These are phyloP conservation scores for Harpalus rufipes DNA, from an alignment of 2,888 invertebrate genomes.

Conservation along the genomic window DNA sequence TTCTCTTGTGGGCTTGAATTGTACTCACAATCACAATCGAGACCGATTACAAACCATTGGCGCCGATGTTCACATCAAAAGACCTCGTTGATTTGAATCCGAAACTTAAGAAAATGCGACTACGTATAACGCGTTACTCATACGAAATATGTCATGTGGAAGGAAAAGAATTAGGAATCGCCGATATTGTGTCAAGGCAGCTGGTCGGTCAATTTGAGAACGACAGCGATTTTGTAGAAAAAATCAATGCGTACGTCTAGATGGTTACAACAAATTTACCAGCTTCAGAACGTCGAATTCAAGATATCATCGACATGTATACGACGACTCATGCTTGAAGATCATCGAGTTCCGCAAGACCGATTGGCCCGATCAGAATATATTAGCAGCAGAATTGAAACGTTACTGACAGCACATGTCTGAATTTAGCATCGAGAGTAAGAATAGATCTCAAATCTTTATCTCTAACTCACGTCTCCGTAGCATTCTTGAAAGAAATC, in stretches of 20 bases:
- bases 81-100: conserved; percentile 72
- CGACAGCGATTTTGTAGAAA: background rate
- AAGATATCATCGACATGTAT: background rate
- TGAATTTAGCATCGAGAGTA: background rate
- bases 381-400: background rate
- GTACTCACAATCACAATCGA: conserved; percentile 71
- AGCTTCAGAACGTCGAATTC: background rate
- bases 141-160: conserved; percentile 71
- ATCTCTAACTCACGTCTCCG: background rate
- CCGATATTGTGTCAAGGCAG: background rate
- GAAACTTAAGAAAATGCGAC: conserved; percentile 72
- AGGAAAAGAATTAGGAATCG: conserved; percentile 70
- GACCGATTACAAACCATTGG: conserved; percentile 74
- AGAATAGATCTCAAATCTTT: background rate
- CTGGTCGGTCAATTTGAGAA: background rate
- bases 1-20: conserved; percentile 71
- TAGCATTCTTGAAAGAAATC: background rate
- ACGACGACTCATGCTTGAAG: background rate
- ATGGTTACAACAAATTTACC: background rate
- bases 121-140: conserved; percentile 71
- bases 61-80: conserved; percentile 72
- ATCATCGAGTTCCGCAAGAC: background rate
- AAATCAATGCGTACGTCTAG: background rate
- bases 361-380: background rate
- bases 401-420: background rate